Percentiles rank a stretch among this genome's conserved stretches.
Conservation (phyloP, 2,888 invertebrate species). For the Tubiluchus corallicola region DNA sequence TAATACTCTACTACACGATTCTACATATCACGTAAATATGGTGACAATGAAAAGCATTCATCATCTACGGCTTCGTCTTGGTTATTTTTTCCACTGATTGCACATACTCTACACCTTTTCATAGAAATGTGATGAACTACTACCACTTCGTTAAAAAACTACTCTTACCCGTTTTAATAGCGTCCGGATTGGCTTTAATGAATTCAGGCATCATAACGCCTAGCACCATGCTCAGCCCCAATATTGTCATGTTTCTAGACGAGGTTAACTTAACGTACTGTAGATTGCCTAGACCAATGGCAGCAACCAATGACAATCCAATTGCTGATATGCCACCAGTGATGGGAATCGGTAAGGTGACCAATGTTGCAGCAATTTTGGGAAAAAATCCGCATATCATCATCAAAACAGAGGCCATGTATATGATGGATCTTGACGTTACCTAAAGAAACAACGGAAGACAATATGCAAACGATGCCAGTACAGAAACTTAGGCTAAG, state of each 20-base stretch:
- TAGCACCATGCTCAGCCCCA: background rate
- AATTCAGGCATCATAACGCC: conserved; percentile 3
- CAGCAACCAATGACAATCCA: background rate
- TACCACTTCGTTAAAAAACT: too few relatives aligned
- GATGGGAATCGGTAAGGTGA: background rate
- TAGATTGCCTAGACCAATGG: background rate
- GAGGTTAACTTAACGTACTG: background rate
- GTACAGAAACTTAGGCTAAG: too few relatives aligned
- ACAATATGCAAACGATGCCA: too few relatives aligned
- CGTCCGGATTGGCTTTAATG: background rate
- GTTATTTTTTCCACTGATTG: too few relatives aligned
- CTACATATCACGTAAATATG: too few relatives aligned
- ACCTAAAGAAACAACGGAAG: too few relatives aligned
- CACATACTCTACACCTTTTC: too few relatives aligned
- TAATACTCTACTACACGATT: too few relatives aligned
- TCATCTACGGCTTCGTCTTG: too few relatives aligned
- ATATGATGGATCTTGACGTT: background rate
- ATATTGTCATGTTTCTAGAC: background rate
- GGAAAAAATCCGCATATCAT: background rate
- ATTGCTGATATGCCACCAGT: background rate
- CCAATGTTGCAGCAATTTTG: background rate
- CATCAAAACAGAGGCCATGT: background rate
- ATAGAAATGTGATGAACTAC: too few relatives aligned
- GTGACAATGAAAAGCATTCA: too few relatives aligned
- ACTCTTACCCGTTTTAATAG: conserved; percentile 1